These are phyloP conservation scores for Eulemur albifrons DNA, from an alignment of 2,797 vertebrate species.

Conservation along the genomic window DNA sequence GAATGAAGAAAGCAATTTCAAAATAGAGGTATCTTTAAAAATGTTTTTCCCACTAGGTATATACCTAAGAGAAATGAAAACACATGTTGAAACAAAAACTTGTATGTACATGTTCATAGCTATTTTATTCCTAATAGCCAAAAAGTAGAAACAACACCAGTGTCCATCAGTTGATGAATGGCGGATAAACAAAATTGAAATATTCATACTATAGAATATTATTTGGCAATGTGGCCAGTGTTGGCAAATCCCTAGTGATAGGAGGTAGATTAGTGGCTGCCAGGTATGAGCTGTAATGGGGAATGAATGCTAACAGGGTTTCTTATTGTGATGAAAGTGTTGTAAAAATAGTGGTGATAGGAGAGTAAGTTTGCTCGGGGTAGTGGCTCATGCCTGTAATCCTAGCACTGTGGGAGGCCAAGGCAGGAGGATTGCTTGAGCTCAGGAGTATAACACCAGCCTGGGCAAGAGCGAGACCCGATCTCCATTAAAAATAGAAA, in stretches of 20 bases:
- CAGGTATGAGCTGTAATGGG: not conserved
- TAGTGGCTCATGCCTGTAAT: not conserved
- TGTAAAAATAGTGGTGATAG: not conserved
- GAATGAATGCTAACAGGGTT: not conserved
- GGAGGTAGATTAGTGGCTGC: not conserved
- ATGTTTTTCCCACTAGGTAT: not conserved
- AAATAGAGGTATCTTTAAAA: not conserved
- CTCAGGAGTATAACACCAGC: too few relatives aligned
- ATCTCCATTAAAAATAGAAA: too few relatives aligned
- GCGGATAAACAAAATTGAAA: not conserved
- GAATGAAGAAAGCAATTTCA: conserved; percentile 9
- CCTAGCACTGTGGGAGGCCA: too few relatives aligned
- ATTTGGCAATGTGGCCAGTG: not conserved
- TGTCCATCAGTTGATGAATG: not conserved
- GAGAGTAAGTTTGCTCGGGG: not conserved
- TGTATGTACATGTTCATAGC: not conserved
- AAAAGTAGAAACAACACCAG: not conserved
- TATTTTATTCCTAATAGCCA: not conserved
- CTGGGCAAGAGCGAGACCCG: too few relatives aligned
- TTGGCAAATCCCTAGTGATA: not conserved
- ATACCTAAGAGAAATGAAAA: conserved; percentile 5
- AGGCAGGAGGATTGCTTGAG: too few relatives aligned
- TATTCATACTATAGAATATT: not conserved
- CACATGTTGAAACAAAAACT: not conserved
- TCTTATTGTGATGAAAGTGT: not conserved